Conservation (phyloP, 2,888 invertebrate species). For the Trissonchulus latispiculum region DNA sequence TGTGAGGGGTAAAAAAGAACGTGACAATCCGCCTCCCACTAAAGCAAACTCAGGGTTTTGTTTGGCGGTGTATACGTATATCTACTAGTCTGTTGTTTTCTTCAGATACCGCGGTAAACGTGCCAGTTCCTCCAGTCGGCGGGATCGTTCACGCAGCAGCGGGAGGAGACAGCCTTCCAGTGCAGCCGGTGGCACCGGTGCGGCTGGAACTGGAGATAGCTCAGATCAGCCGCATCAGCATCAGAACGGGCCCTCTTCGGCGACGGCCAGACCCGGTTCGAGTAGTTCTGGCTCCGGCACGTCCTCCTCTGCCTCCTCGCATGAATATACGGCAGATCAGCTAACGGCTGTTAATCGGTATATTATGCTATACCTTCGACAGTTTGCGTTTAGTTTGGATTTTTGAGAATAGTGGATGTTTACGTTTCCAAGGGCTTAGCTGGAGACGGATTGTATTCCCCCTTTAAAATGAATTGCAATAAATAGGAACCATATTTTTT, state of each 20-base stretch:
- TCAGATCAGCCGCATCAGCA: not conserved
- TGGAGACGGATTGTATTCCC: no score
- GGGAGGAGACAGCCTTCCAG: no score
- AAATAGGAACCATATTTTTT: no score
- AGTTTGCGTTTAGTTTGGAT: not conserved
- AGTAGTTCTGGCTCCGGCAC: not conserved
- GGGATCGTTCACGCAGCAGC: not conserved
- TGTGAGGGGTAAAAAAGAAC: no score
- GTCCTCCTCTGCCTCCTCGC: not conserved
- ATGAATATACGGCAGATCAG: conserved; percentile 65
- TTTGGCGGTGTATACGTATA: no score
- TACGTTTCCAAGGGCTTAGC: no score
- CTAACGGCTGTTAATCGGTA: conserved; percentile 59
- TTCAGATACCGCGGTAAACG: not conserved
- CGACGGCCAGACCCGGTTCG: not conserved
- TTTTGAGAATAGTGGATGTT: no score
- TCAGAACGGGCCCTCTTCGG: not conserved
- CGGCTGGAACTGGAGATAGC: not conserved
- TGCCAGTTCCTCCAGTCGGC: not conserved
- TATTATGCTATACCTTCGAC: conserved; percentile 18
- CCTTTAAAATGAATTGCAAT: no score
- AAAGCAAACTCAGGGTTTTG: no score
- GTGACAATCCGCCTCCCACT: no score
- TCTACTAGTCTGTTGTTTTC: no score
- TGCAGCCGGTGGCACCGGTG: not conserved